These are phyloP conservation scores for Trogon surrucura DNA, from an alignment of 2,113 vertebrate species.

Conservation along the genomic window DNA sequence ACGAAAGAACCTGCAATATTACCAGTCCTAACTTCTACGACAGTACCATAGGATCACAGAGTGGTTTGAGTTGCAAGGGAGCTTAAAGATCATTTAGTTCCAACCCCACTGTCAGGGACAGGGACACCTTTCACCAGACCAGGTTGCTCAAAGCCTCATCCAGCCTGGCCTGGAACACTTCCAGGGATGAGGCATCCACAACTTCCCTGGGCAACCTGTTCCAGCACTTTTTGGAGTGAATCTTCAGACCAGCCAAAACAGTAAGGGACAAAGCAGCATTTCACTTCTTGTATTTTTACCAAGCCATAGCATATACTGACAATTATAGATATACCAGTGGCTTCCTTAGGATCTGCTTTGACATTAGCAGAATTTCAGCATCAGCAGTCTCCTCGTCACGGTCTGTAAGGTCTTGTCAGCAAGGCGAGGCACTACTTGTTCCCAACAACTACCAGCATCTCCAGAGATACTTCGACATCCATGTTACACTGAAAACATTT, in stretches of 20 bases:
- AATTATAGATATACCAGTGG: not conserved
- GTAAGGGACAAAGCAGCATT: not conserved
- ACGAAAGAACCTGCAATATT: not conserved
- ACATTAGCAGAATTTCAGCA: not conserved
- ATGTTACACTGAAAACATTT: not conserved
- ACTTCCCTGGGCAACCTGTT: not conserved
- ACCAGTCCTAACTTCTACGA: not conserved
- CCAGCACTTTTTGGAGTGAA: not conserved
- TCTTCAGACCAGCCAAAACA: not conserved
- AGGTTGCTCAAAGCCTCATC: too few species aligned
- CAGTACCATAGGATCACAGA: not conserved
- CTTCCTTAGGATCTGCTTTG: not conserved
- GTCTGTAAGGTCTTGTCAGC: not conserved
- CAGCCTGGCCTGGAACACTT: too few species aligned
- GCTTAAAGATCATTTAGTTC: too few species aligned
- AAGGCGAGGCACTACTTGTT: not conserved
- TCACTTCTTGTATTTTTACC: not conserved
- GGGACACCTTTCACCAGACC: too few species aligned
- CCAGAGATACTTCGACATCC: not conserved
- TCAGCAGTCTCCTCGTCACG: not conserved
- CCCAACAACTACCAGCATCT: not conserved
- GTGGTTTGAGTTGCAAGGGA: too few species aligned
- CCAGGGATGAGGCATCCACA: not conserved
- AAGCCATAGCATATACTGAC: not conserved
- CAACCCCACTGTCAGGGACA: too few species aligned